A percentile compares a stretch with the other conserved stretches of the same genome.
These are phyloP conservation scores for Eurytoma adleriae DNA, from an alignment of 2,888 invertebrate genomes.

Conservation along the genomic window DNA sequence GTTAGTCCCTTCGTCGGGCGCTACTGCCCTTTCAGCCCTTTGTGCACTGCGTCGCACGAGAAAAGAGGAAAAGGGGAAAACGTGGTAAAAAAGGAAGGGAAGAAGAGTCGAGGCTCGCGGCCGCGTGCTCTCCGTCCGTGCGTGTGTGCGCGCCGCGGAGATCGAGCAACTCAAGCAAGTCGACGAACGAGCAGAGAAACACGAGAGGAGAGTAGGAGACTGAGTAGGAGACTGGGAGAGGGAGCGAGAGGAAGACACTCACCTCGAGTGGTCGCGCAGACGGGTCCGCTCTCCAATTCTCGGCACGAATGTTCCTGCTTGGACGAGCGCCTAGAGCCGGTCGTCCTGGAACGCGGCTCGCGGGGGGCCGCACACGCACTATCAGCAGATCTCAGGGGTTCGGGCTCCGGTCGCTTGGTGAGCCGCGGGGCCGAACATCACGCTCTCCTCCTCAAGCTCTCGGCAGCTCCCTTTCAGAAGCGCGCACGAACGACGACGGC, in stretches of 20 bases:
- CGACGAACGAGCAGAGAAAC: too few species aligned
- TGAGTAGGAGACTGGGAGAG: background rate
- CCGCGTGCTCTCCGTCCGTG: conserved; percentile 4
- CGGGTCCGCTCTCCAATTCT: conserved; percentile 5
- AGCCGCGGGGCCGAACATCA: conserved; percentile 21
- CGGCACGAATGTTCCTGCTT: background rate
- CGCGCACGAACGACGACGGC: conserved; percentile 2
- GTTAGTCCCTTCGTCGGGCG: background rate
- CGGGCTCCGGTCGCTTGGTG: conserved; percentile 14
- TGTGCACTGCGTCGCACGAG: too few species aligned
- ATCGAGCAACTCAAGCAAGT: too few species aligned
- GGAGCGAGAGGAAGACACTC: conserved; percentile 10
- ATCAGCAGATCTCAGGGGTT: conserved; percentile 33
- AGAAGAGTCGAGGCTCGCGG: background rate
- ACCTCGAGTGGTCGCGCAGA: conserved; percentile 38
- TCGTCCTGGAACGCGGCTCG: background rate
- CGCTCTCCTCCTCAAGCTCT: conserved; percentile 14
- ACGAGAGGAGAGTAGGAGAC: too few species aligned
- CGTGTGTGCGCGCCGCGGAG: background rate
- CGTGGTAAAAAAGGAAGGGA: background rate
- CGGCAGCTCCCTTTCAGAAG: conserved; percentile 2
- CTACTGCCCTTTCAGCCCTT: background rate
- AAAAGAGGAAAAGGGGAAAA: too few species aligned
- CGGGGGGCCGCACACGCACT: background rate
- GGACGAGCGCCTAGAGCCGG: conserved; percentile 7